Evolutionary conservation across 2,888 invertebrate genomes (phyloP).

Genomic region (Amiota mariae): DNA sequence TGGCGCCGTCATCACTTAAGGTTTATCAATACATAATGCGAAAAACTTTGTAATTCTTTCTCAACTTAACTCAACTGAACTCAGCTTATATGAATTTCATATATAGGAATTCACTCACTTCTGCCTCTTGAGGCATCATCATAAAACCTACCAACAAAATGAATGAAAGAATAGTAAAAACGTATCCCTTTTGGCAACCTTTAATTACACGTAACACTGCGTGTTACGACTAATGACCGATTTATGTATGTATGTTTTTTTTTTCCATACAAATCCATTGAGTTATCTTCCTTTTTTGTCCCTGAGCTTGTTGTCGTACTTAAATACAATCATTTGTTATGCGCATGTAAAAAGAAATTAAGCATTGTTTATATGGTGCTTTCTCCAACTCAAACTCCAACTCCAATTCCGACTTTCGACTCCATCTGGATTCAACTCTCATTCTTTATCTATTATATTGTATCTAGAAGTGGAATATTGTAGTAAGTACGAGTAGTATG

Average conservation of each 20-base stretch:
- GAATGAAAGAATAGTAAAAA: no score
- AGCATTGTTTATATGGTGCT: constrained; percentile 16
- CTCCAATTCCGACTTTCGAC: no score
- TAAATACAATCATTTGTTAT: constrained; percentile 27
- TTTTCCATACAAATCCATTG: not conserved
- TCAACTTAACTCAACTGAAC: no score
- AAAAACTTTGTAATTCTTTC: constrained; percentile 52
- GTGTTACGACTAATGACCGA: constrained; percentile 26
- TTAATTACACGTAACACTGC: constrained; percentile 14
- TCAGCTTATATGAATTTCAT: no score
- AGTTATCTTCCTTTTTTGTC: constrained; percentile 6
- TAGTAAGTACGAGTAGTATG: no score
- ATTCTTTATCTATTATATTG: no score
- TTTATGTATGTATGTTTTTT: constrained; percentile 11
- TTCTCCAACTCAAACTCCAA: not conserved
- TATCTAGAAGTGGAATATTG: no score
- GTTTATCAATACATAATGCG: constrained; percentile 50
- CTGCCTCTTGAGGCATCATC: no score
- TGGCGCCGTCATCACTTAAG: constrained; percentile 45
- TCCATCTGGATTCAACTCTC: no score
- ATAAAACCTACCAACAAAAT: no score
- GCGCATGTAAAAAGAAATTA: constrained; percentile 30
- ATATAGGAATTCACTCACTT: no score
- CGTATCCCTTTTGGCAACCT: not conserved
- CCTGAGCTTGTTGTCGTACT: constrained; percentile 9